phyloP scores from a whole-genome alignment of 2,888 invertebrate species.

The Microdon myrmicae region DNA sequence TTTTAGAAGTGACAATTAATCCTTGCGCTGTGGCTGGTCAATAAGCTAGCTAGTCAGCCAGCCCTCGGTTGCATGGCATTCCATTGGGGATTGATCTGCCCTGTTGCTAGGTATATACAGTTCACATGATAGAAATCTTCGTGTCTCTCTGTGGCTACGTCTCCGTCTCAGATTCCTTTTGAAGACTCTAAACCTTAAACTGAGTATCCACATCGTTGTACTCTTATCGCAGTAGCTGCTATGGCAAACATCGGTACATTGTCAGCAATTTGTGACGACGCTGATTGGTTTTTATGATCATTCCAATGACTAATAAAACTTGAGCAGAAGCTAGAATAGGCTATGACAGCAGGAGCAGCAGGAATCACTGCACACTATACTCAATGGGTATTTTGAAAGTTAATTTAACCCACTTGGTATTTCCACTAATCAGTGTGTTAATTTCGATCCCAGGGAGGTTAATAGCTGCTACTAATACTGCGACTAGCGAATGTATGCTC shows the following conservation, averaged over 20 bases:
- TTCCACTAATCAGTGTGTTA: conserved; percentile 49
- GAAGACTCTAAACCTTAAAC: too few relatives aligned
- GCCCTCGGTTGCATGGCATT: conserved; percentile 13
- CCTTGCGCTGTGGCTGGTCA: conserved; percentile 33
- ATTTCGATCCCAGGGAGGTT: conserved; percentile 41
- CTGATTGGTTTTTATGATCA: conserved; percentile 53
- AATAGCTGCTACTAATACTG: too few relatives aligned
- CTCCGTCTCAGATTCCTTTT: conserved; percentile 27
- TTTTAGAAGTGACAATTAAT: conserved; percentile 47
- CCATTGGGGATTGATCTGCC: conserved; percentile 45
- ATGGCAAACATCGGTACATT: conserved; percentile 36
- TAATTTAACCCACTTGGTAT: conserved; percentile 46
- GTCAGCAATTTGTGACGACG: conserved; percentile 51
- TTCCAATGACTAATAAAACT: conserved; percentile 39
- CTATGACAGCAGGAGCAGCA: not conserved
- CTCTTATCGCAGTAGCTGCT: too few relatives aligned
- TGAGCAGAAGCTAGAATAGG: conserved; percentile 20
- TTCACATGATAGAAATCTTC: conserved; percentile 38
- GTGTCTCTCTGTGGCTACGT: too few relatives aligned
- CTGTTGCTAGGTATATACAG: conserved; percentile 15
- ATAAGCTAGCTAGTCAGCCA: not conserved
- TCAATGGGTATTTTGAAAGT: conserved; percentile 32
- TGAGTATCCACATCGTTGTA: too few relatives aligned
- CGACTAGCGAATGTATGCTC: too few relatives aligned
- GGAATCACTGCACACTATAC: not conserved